Evolutionary conservation across 2,888 invertebrate species (phyloP), one percentile per base, ranked within the genome.

Genomic region (Lottia scabra): DNA sequence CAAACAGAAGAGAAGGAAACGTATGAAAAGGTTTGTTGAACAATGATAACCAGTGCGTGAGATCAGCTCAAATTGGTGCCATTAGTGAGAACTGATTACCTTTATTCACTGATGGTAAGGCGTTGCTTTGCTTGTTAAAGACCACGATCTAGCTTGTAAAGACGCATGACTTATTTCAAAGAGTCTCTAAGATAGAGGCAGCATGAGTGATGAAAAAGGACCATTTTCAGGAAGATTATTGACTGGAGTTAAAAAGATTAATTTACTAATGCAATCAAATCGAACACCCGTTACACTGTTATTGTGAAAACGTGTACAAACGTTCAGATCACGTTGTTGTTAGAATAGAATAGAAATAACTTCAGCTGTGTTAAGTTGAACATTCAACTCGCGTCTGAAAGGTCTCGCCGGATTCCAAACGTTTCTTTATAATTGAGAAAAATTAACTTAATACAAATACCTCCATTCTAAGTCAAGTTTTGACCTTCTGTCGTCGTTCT

Each of bases 261-360:
- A 73, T 73, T 73, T 73, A 67, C 73, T 73, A 73, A 73, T 73
- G 73, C 66, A 73, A 70, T 73, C 70, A 73, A 73, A 73, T 73
- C 66, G 73, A 70, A 67, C 64, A 64, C 30, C 23, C 56, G 56
- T 56, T 56, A 23, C 56, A 23, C 56, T 63, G 69, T 43, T 63
- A 30, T 23, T 15, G 27, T 65, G 27, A 23, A 56, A 56, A 56
- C 56, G 56, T 56, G 56, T 56, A 56, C 56, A 56, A 56, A 56
- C 56, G 56, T 56, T 23, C 56, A 23, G 13, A 23, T 23, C 10
- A 13, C 56, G 56, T 56, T 56, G 56, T 56, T 56, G 56, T 23
- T 19, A 56, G 12, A 56, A 56, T 23, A 56, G 56, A 56, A 56
- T 56, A 23, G 56, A 56, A 23, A 56, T 19, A 56, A 23, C 19